Evolutionary conservation across 2,888 invertebrate genomes (phyloP), one percentile per base, ranked within the genome.

Genomic region (Drosophila mimetica): DNA sequence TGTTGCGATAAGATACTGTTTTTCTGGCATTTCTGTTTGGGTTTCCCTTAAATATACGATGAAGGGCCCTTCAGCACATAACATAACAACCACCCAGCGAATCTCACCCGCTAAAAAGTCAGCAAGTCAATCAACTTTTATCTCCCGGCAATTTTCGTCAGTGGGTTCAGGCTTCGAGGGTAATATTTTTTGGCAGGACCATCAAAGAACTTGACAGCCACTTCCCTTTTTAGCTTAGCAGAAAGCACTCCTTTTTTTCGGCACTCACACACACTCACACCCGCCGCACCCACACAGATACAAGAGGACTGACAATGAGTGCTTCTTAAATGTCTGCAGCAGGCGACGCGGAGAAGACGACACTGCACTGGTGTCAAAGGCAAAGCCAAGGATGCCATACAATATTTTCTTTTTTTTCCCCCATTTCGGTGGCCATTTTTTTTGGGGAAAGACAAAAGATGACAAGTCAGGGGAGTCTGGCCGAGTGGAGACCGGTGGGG

Each of bases 371-470:
- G 76, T 75, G 86, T 85, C 77, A 79, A 84, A 86, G 77, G 86
- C 86, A 80, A 79, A 74, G 75, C 71, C 76, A 84, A 89, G 88
- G 76, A 77, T 78, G 71, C 72, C 74, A 83, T 77, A 77, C 71
- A 83, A 76, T 74, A 71, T 76, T 71, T 69, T 58, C 63, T 32
- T 41, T n/a, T 41, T 41, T 52, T 65, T 61, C 57, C 47, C 34
- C 41, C 41, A 39, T 65, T 60, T 54, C 51, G 51, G 71, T 63
- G 58, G 69, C 59, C 60, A 61, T 61, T 61, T 61, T 59, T 78
- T 71, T 64, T 51, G 78, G 65, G 57, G 20, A 66, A 71, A 88
- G 86, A 90, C 89, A 89, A 89, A 90, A 90, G 90, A 87, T 90
- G 90, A 89, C 90, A 89, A 78, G 83, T 83, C 82, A 44, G 47